These are phyloP conservation scores for Drosophila insularis DNA, from an alignment of 1,140 invertebrate species.

Conservation along the genomic window DNA sequence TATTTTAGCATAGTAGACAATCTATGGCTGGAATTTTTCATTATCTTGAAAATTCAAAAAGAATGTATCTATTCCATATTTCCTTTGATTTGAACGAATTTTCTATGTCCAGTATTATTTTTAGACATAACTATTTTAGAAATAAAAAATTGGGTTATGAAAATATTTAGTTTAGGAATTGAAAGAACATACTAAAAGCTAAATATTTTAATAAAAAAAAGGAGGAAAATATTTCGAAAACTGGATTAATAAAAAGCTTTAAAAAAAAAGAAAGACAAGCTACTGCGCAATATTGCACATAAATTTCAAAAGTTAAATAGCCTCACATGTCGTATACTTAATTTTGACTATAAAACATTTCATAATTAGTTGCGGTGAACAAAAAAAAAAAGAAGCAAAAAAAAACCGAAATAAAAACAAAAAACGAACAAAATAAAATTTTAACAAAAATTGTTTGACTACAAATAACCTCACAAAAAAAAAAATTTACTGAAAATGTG, in stretches of 20 bases:
- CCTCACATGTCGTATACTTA: slow-evolving; percentile 7
- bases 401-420: slow-evolving; percentile 17
- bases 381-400: background rate
- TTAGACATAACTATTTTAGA: too few species aligned
- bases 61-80: too few species aligned
- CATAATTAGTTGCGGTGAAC: background rate
- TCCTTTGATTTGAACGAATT: too few species aligned
- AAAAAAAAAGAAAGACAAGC: background rate
- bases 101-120: too few species aligned
- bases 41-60: too few species aligned
- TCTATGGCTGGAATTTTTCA: too few species aligned
- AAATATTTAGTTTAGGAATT: too few species aligned
- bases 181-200: too few species aligned
- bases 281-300: background rate
- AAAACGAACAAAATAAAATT: slow-evolving; percentile 16
- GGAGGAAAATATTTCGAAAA: background rate
- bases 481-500: slow-evolving; percentile 40
- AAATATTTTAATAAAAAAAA: too few species aligned
- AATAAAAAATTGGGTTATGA: too few species aligned
- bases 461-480: slow-evolving; percentile 16
- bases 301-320: slow-evolving; percentile 4
- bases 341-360: slow-evolving; percentile 10
- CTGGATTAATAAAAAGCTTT: background rate
- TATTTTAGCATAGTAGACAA: too few species aligned
- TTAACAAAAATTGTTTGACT: background rate